Conservation (phyloP, 2,113 vertebrate species). For the Alethe diademata region DNA sequence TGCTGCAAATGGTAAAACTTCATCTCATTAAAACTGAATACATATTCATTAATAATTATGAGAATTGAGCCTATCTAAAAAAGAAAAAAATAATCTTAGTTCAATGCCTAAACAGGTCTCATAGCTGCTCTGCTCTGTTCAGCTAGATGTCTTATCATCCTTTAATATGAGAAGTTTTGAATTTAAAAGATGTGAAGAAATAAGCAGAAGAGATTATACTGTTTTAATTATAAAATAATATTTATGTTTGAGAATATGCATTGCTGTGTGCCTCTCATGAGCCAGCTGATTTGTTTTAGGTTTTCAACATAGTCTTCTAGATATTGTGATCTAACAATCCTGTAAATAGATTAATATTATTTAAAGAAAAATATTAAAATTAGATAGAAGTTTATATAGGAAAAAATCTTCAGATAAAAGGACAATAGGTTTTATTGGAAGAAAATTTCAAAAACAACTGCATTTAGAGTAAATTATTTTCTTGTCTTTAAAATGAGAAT, state of each 20-base stretch:
- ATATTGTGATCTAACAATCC: background rate
- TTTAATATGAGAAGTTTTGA: background rate
- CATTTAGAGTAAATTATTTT: background rate
- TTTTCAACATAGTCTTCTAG: background rate
- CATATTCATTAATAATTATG: background rate
- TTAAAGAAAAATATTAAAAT: background rate
- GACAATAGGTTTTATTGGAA: background rate
- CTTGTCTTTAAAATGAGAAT: background rate
- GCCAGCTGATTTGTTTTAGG: background rate
- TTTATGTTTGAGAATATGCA: background rate
- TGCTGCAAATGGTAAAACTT: background rate
- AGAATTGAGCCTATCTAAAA: background rate
- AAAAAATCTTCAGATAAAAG: background rate
- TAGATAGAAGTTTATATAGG: background rate
- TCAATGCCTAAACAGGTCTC: background rate
- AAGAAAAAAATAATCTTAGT: background rate
- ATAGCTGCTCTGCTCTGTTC: background rate
- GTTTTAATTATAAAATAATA: background rate
- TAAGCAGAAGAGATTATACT: background rate
- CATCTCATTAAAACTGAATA: background rate
- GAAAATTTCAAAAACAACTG: background rate
- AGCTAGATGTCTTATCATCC: background rate
- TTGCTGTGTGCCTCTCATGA: background rate
- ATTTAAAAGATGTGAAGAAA: background rate
- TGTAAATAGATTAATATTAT: background rate